Evolutionary conservation across 2,797 vertebrate species (phyloP), one percentile per base, ranked within the genome.

Genomic region (Sebastolobus alascanus): DNA sequence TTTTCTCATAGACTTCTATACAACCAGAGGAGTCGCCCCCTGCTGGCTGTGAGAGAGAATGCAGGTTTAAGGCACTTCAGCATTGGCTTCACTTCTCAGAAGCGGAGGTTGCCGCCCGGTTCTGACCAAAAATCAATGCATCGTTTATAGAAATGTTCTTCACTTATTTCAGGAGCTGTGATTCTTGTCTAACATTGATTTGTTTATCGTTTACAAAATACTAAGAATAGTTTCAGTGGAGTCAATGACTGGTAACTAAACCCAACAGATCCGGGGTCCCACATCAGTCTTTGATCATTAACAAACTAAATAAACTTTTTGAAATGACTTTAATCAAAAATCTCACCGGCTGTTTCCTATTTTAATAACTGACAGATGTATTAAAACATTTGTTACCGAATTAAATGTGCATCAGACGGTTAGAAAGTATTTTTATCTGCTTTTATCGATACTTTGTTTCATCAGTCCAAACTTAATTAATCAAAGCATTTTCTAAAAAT

Each of bases 401-500:
- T 54, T 5, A 67, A 33, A 38, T 46, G 6, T 9, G 0, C 40
- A 75, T 61, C 43, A 31, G 4, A 11, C 7, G 1, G 5, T 43
- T 9, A 4, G 18, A 22, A 31, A 71, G 27, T 60, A 61, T 37
- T 75, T 71, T 56, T 43, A 22, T 61, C 60, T 70, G 67, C 43
- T 61, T 72, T 43, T 27, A 70, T 68, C 20, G 38, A 52, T 35
- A 27, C 4, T 37, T 64, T 73, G n/a, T 55, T 43, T 22, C n/a
- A 61, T 73, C 58, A 65, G 33, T 61, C 13, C 10, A 54, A 50
- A 69, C 13, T 31, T 27, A 10, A 33, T 73, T 3, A 55, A 25
- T 25, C 29, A 61, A 55, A 66, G n/a, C 20, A 6, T 63, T 56
- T 50, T 76, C 50, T 64, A 68, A 52, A 76, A 76, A 72, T 80